phyloP scores from a whole-genome alignment of 2,113 vertebrate genomes.

The Holacanthus passer region DNA sequence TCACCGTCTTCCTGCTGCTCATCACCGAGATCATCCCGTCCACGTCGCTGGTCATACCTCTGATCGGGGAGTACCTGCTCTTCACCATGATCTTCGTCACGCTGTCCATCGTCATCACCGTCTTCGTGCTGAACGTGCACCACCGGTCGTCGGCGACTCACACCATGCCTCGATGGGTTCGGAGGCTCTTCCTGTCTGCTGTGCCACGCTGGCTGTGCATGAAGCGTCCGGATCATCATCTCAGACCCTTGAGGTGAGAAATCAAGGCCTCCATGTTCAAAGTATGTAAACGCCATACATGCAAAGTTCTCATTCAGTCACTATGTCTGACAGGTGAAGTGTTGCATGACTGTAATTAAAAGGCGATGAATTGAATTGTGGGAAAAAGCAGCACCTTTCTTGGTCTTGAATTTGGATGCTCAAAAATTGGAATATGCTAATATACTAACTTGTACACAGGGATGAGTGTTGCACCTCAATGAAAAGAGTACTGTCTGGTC shows the following conservation, averaged over 20 bases:
- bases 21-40: conserved; percentile 97
- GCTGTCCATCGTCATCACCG: conserved; percentile 93
- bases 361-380: too few species aligned
- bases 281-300: too few species aligned
- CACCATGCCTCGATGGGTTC: conserved; percentile 94
- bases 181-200: conserved; percentile 84
- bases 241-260: conserved; percentile 43
- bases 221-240: conserved; percentile 70
- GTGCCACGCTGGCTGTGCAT: conserved; percentile 89
- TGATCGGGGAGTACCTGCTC: conserved; percentile 95
- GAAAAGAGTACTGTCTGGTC: too few species aligned
- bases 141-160: conserved; percentile 92
- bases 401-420: too few species aligned
- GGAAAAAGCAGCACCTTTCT: too few species aligned
- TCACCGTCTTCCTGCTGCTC: conserved; percentile 95
- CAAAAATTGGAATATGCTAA: too few species aligned
- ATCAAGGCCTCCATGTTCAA: not conserved
- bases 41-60: conserved; percentile 94
- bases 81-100: conserved; percentile 98
- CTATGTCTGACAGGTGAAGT: too few species aligned
- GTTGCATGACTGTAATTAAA: too few species aligned
- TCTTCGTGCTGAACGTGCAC: conserved; percentile 95
- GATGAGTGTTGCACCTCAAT: too few species aligned
- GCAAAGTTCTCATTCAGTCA: too few species aligned
- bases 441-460: too few species aligned